Conservation (phyloP, 2,888 invertebrate genomes). For the Agrypnus murinus region DNA sequence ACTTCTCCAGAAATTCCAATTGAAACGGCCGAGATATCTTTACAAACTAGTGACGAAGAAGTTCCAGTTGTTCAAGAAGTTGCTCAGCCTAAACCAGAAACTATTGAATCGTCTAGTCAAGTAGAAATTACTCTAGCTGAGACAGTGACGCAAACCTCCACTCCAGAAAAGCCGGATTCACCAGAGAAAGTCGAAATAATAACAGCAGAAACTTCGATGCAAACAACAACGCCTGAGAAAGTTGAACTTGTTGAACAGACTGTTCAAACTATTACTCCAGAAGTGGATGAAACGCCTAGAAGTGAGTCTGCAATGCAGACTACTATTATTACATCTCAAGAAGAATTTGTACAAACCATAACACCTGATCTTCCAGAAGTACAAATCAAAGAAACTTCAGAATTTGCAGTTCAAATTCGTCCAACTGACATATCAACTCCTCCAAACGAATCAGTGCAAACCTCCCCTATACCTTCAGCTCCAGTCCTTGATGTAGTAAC, state of each 20-base stretch:
- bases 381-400: conserved; percentile 57
- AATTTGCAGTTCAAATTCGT: conserved; percentile 60
- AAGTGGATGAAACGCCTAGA: conserved; percentile 58
- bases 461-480: conserved; percentile 71
- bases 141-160: conserved; percentile 61
- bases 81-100: conserved; percentile 56
- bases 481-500: conserved; percentile 57
- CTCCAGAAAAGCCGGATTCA: conserved; percentile 62
- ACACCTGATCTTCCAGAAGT: conserved; percentile 63
- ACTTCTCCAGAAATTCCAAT: conserved; percentile 73
- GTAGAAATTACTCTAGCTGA: conserved; percentile 52
- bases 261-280: conserved; percentile 65
- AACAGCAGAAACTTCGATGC: conserved; percentile 69
- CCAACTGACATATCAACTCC: conserved; percentile 57
- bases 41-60: conserved; percentile 76
- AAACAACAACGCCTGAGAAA: conserved; percentile 68
- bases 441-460: conserved; percentile 67
- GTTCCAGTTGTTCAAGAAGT: conserved; percentile 64
- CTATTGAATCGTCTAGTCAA: conserved; percentile 52
- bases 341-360: conserved; percentile 70
- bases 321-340: conserved; percentile 61
- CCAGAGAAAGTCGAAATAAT: conserved; percentile 54
- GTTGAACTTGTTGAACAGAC: conserved; percentile 63
- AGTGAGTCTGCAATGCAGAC: conserved; percentile 69
- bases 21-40: conserved; percentile 70